Base-by-base conservation (phyloP, 2,888 invertebrate genomes). In the Drosophila niveifrons region DNA sequence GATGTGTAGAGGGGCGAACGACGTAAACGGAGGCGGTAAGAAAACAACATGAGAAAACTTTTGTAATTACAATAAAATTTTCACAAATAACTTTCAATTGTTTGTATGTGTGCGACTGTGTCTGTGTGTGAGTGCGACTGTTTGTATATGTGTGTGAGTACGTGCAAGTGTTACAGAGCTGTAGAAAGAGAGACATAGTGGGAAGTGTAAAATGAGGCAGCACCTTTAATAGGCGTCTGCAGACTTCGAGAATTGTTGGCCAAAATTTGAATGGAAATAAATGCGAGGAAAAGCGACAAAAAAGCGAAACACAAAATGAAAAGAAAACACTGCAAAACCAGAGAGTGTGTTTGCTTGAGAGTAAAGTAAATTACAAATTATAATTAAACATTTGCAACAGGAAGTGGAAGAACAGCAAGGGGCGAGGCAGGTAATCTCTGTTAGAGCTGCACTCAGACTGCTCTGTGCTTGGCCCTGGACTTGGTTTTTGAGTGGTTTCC, bases 11-110 rank as follows among this genome's bases (percentile, higher is more conserved):
- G 10, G n/a, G 17, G 36, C 23, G 36, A 17, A 7, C 7, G 17
- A 18, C 18, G n/a, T 23, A 23, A 23, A 17, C 31, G 56, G 10
- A 36, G 59, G 56, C 52, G 61, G 65, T 48, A 61, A 57, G 55
- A 61, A 72, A 76, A 80, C 77, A 86, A 80, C 82, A 80, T 77
- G 77, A 71, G 61, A 79, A 85, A 85, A 85, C 86, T 85, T 85
- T 85, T 85, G 85, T 86, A 85, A 85, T 85, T 85, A 85, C 85
- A 85, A 85, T 85, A 85, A 86, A 85, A 85, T 85, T 86, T 85
- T 86, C 84, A 85, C 85, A 85, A 85, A 85, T 85, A 85, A 84
- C 85, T 85, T 86, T 82, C 86, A 85, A 85, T 86, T 86, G 84
- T 73, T 73, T 57, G 63, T 47, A 17, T 17, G 36, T 48, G 57